Conservation (phyloP, 2,113 vertebrate genomes). For the Phyllostomus discolor region DNA sequence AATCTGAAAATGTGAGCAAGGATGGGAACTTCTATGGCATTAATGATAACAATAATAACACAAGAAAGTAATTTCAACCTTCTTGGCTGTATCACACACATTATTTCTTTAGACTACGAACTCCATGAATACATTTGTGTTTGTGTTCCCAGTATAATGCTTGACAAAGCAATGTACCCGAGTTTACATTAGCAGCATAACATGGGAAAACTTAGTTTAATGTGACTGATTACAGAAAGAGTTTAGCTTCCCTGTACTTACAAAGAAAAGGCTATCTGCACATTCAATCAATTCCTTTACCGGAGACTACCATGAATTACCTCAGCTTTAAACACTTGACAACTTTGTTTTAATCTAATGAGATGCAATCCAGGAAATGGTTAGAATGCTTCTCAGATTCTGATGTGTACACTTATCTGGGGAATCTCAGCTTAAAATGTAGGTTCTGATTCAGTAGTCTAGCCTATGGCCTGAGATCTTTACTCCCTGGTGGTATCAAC, state of each 20-base stretch:
- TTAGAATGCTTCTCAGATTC: background rate
- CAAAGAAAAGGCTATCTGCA: background rate
- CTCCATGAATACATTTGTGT: background rate
- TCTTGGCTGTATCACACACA: background rate
- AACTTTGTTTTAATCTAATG: background rate
- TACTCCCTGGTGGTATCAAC: background rate
- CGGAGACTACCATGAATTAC: conserved; percentile 15
- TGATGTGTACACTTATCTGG: background rate
- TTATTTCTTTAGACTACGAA: background rate
- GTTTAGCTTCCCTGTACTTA: background rate
- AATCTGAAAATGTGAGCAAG: background rate
- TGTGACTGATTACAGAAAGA: background rate
- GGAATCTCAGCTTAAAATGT: background rate
- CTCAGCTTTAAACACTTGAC: background rate
- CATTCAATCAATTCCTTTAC: conserved; percentile 25
- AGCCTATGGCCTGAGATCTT: background rate
- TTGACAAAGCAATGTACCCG: background rate
- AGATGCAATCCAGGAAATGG: background rate
- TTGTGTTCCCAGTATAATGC: background rate
- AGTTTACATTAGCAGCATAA: background rate
- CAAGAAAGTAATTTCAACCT: background rate
- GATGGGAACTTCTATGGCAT: background rate
- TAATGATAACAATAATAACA: background rate
- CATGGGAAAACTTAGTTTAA: background rate
- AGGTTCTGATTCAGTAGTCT: background rate